Evolutionary conservation across 2,888 invertebrate genomes (phyloP), one percentile per base, ranked within the genome.

Genomic region (Diplazon laetatorius): DNA sequence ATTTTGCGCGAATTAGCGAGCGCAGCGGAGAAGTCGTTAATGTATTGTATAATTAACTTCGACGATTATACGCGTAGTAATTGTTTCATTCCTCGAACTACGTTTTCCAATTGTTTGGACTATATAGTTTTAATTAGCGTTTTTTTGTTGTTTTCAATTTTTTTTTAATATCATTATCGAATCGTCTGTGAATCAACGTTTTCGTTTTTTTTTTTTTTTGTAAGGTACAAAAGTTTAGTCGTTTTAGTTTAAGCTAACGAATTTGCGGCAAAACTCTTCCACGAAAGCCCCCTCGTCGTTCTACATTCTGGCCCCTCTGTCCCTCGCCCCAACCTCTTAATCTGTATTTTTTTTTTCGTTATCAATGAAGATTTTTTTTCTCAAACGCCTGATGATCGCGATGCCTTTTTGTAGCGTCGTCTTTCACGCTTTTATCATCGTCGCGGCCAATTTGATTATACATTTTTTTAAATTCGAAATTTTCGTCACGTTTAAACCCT

Each of bases 231-330:
- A 77, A 30, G 59, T 62, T 82, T 83, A 80, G 74, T 18, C 80
- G 81, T 81, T 85, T 87, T 86, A 87, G 76, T 86, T 87, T 86
- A 85, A 83, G 83, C 80, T 84, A 86, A 82, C 75, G 82, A 85
- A 85, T 82, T 85, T 55, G 86, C 86, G 86, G 85, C 83, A 83
- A 87, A 88, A 83, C 84, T 86, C 88, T 88, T 88, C 84, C 88
- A 85, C 83, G 83, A 86, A 86, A 85, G 6, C 30, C 87, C 83
- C 59, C 30, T 70, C 44, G 80, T 84, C 82, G 69, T 78, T n/a
- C 37, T 65, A 37, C 50, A 37, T 50, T n/a, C n/a, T n/a, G n/a
- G n/a, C n/a, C n/a, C n/a, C n/a, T n/a, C n/a, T n/a, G n/a, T n/a
- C n/a, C 9, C 1, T 46, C 20, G 6, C 46, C 50, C 44, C n/a